These are phyloP conservation scores for Hoplostethus atlanticus DNA, from an alignment of 2,797 vertebrate species.

Conservation along the genomic window DNA sequence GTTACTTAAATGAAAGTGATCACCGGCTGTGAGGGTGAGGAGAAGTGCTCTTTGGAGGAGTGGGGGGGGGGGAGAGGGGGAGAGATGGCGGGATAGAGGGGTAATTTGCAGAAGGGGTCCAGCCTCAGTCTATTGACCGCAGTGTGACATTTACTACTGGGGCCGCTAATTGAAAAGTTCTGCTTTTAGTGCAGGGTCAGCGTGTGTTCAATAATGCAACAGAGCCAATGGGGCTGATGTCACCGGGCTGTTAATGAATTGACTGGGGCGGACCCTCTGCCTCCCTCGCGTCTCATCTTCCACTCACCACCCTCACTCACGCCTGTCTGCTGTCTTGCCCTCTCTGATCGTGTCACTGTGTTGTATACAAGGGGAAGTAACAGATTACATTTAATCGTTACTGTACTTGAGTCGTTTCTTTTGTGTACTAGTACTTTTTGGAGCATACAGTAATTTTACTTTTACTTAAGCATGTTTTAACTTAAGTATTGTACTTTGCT, in stretches of 20 bases:
- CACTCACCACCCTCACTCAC: conserved; percentile 12
- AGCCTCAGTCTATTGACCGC: conserved; percentile 62
- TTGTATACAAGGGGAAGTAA: not conserved
- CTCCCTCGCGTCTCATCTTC: conserved; percentile 36
- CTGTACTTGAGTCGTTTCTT: not conserved
- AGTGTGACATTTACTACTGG: conserved; percentile 78
- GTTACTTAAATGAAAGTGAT: conserved; percentile 7
- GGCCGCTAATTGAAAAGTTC: conserved; percentile 81
- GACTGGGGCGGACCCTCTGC: conserved; percentile 50
- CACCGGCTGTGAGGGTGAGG: conserved; percentile 23
- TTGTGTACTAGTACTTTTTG: not conserved
- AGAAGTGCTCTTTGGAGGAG: conserved; percentile 31
- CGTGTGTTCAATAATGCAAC: conserved; percentile 80
- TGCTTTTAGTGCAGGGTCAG: conserved; percentile 80
- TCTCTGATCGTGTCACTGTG: conserved; percentile 5
- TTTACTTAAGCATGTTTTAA: too few species aligned
- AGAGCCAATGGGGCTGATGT: conserved; percentile 66
- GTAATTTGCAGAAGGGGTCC: conserved; percentile 62
- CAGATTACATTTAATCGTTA: not conserved
- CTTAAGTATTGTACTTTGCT: too few species aligned
- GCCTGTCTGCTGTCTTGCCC: conserved; percentile 9
- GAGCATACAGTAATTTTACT: too few species aligned
- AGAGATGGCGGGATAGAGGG: conserved; percentile 33
- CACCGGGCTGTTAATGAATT: conserved; percentile 70
- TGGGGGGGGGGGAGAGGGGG: conserved; percentile 1